A percentile compares a stretch with the other conserved stretches of the same genome.
phyloP scores from a whole-genome alignment of 2,797 vertebrate genomes.

The Notamacropus eugenii region DNA sequence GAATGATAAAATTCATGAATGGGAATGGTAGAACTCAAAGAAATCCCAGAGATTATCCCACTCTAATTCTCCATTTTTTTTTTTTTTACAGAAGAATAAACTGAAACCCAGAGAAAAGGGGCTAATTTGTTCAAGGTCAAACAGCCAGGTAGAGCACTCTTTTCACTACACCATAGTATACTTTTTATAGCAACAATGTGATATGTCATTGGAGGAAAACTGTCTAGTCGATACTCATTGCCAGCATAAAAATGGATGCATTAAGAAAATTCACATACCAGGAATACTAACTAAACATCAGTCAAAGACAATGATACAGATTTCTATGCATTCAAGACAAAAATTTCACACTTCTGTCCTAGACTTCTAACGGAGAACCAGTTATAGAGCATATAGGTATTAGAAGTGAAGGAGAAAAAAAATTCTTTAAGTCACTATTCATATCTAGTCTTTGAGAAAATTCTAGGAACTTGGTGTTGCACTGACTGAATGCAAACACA shows the following conservation, averaged over 20 bases:
- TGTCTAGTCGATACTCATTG: not conserved
- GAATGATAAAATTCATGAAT: not conserved
- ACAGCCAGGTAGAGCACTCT: not conserved
- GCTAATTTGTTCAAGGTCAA: not conserved
- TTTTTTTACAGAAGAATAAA: not conserved
- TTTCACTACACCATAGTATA: not conserved
- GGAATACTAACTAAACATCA: not conserved
- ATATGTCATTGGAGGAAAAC: not conserved
- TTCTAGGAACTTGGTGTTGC: not conserved
- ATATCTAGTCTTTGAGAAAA: slow-evolving; percentile 27
- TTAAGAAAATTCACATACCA: not conserved
- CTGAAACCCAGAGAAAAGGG: not conserved
- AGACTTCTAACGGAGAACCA: not conserved
- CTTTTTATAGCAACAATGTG: not conserved
- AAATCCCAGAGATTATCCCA: not conserved
- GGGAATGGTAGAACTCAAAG: not conserved
- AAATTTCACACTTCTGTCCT: not conserved
- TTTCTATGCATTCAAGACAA: fast-evolving
- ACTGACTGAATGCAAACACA: not conserved
- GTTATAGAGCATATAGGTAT: not conserved
- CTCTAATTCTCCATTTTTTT: not conserved
- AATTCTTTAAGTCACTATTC: slow-evolving; percentile 26
- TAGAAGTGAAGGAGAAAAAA: not conserved
- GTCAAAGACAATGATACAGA: not conserved
- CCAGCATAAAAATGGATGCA: not conserved